Evolutionary conservation across 2,797 vertebrate genomes (phyloP).

Genomic region (Ptychadena robeensis): DNA sequence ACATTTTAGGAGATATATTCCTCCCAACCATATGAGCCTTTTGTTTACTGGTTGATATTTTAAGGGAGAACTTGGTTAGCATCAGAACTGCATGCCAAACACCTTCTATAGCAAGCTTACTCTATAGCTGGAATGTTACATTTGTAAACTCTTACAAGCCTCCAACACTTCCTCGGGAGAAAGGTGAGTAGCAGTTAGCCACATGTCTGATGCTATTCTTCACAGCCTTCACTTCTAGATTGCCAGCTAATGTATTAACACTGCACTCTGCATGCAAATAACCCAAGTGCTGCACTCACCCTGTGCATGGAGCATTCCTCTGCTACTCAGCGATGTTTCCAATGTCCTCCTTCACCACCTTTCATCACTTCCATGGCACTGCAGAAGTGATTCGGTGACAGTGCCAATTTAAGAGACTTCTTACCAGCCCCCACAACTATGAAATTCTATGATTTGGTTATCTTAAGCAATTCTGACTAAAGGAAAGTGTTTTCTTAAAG

Average conservation of each 20-base stretch:
- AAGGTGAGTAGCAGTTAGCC: background rate
- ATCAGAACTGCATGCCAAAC: no score
- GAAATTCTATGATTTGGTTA: no score
- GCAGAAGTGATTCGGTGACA: constrained; percentile 11
- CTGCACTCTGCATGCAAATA: constrained; percentile 15
- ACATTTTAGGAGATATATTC: background rate
- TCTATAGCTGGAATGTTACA: background rate
- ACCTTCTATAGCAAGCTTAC: no score
- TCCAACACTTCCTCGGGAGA: background rate
- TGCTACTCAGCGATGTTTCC: background rate
- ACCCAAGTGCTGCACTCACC: background rate
- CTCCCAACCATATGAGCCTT: no score
- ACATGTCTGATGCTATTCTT: background rate
- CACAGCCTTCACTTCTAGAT: background rate
- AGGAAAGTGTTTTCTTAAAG: no score
- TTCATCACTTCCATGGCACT: background rate
- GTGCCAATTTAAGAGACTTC: no score
- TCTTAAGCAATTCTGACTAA: no score
- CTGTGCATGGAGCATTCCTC: constrained; percentile 16
- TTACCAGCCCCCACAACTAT: no score
- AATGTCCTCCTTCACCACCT: background rate
- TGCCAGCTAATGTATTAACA: constrained; percentile 35
- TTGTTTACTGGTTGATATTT: no score
- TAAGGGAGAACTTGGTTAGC: no score
- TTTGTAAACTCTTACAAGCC: background rate